Evolutionary conservation across 2,797 vertebrate genomes (phyloP).

Genomic region (Rhodeus uyekii): DNA sequence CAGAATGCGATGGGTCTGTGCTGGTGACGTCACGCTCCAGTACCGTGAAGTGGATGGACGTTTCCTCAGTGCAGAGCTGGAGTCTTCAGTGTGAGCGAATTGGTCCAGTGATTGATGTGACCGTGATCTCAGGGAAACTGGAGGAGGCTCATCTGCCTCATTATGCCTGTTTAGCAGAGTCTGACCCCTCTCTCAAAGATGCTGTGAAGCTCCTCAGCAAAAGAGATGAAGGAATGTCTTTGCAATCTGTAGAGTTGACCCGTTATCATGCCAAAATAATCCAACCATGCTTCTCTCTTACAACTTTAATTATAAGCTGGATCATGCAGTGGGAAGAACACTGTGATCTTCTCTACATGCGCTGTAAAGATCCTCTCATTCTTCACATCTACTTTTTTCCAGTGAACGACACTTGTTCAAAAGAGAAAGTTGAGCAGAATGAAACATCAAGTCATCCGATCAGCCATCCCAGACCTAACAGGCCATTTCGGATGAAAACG

Average conservation of each 20-base stretch:
- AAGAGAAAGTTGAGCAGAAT: neutral
- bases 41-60: neutral
- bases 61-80: slow-evolving; percentile 3
- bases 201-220: neutral
- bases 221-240: neutral
- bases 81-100: slow-evolving; percentile 1
- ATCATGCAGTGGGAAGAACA: neutral
- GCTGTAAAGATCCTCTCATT: neutral
- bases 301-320: neutral
- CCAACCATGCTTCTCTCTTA: slow-evolving; percentile 1
- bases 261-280: neutral
- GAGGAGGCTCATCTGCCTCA: no score
- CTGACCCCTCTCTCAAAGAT: no score
- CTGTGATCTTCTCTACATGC: neutral
- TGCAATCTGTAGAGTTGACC: neutral
- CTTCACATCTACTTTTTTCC: slow-evolving; percentile 12
- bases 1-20: slow-evolving; percentile 24
- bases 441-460: neutral
- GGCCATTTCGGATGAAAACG: neutral
- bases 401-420: neutral
- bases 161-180: no score
- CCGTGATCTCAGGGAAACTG: no score
- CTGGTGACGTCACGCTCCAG: slow-evolving; percentile 5
- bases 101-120: no score
- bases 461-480: slow-evolving; percentile 12